Conservation (phyloP, 2,888 invertebrate genomes). For the Brenthis daphne region DNA sequence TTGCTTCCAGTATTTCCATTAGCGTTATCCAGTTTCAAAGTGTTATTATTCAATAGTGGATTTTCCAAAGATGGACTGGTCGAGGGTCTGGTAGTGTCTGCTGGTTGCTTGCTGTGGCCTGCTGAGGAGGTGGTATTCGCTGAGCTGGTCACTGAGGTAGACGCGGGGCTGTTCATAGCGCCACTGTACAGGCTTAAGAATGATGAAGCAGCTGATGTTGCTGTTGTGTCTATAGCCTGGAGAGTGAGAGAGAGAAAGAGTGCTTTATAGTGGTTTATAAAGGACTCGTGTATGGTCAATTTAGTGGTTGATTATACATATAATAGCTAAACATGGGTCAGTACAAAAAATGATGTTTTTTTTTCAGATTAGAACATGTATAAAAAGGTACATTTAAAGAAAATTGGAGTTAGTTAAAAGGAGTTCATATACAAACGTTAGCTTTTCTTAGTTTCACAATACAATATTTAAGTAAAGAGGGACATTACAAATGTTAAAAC, state of each 20-base stretch:
- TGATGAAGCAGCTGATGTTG: conserved; percentile 79
- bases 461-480: neutral
- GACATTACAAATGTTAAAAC: neutral
- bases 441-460: neutral
- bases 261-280: neutral
- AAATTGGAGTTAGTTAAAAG: too few species aligned
- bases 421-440: too few species aligned
- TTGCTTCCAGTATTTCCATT: conserved; percentile 77
- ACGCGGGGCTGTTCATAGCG: conserved; percentile 71
- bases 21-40: conserved; percentile 73
- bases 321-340: conserved; percentile 3
- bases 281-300: neutral
- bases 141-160: conserved; percentile 57
- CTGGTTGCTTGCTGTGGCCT: conserved; percentile 65
- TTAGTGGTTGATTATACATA: neutral
- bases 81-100: conserved; percentile 66
- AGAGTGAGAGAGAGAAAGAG: neutral
- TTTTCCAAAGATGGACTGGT: conserved; percentile 68
- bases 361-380: neutral
- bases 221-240: conserved; percentile 83
- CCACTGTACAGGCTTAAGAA: conserved; percentile 79
- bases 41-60: conserved; percentile 71
- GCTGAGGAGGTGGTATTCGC: conserved; percentile 51
- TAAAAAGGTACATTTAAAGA: neutral
- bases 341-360: neutral